Base-by-base conservation (phyloP, 2,888 invertebrate genomes). In the Asteroscopus sphinx region DNA sequence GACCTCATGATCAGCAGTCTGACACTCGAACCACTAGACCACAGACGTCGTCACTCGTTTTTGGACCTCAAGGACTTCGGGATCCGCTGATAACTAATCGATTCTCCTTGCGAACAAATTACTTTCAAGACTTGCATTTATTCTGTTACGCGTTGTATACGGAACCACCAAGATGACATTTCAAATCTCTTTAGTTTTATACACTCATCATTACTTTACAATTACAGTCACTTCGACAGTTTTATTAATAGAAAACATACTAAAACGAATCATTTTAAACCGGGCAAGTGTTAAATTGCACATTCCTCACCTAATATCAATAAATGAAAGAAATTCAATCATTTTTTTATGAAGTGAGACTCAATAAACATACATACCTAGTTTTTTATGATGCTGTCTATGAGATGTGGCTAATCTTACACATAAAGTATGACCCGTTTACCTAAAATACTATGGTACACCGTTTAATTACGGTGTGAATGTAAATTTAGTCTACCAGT, bases 341-440 rank as follows among this genome's bases (percentile, higher is more conserved):
- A 57, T 53, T 44, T 39, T 44, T 39, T 67, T 46, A 69, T 62
- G 36, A n/a, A 26, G 7, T 53, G 48, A 58, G 35, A 48, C 62
- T 25, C 36, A 0, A 63, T 73, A 61, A 70, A 70, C 71, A 67
- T 6, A 73, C 57, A 61, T 60, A 73, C 59, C 71, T 56, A 74
- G 17, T 52, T 69, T 53, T 58, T 58, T 39, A 61, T 41, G 41
- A 35, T 16, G 21, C 25, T 32, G 13, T 21, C 15, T 35, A 56
- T 52, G 44, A 15, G 17, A 6, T 69, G 36, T 62, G 6, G 48
- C 54, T 36, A 68, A 62, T 68, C 28, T 35, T 12, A 33, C 1
- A 21, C 12, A 42, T 42, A 26, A 26, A 35, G 9, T 9, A 40
- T 66, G 52, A 30, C 67, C 62, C 42, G 42, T 45, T 66, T 62